Conservation (phyloP, 2,888 invertebrate species). For the Gisinianus flammeolus region DNA sequence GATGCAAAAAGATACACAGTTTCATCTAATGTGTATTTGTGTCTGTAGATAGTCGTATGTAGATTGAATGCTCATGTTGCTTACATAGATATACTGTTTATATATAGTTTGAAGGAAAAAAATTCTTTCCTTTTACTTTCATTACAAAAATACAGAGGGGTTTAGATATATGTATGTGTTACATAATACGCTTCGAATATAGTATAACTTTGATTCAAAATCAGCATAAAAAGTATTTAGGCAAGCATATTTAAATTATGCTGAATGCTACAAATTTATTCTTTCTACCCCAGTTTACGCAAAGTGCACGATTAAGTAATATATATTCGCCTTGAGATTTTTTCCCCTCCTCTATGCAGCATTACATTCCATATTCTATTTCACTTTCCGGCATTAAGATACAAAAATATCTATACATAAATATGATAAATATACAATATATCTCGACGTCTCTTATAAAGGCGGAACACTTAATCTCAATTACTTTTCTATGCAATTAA, state of each 20-base stretch:
- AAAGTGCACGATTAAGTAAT: not conserved
- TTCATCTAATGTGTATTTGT: no score
- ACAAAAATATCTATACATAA: no score
- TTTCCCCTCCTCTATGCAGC: not conserved
- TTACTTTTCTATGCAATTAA: conserved; percentile 9
- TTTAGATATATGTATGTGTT: no score
- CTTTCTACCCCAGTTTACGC: not conserved
- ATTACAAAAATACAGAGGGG: no score
- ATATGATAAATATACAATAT: no score
- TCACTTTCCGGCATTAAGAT: conserved; percentile 3
- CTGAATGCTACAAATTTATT: not conserved
- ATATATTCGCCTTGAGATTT: conserved; percentile 1
- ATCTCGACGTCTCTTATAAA: not conserved
- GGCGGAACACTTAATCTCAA: conserved; percentile 7
- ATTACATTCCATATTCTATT: not conserved
- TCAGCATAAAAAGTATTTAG: not conserved
- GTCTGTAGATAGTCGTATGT: no score
- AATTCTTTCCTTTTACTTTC: no score
- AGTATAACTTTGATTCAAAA: not conserved
- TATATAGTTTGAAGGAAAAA: no score
- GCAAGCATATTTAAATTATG: no score
- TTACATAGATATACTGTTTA: no score
- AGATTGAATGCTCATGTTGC: no score
- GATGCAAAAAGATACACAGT: no score
- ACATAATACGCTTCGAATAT: not conserved